Conservation (phyloP, 2,888 invertebrate species). For the Eurois occulta region DNA sequence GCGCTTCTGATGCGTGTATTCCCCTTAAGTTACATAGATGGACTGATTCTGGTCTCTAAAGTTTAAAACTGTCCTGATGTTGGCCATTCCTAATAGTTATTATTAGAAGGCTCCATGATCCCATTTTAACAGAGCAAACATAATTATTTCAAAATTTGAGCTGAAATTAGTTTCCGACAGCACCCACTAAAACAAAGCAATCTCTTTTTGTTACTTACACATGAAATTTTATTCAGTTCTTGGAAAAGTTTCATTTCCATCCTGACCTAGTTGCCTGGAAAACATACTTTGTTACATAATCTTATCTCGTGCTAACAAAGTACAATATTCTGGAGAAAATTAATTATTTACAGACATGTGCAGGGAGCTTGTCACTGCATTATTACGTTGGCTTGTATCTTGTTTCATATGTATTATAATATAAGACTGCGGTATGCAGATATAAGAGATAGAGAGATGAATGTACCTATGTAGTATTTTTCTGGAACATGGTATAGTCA, state of each 20-base stretch:
- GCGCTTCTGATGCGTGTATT: neutral
- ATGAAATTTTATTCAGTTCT: slow-evolving; percentile 41
- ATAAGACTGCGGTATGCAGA: slow-evolving; percentile 1
- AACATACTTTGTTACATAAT: slow-evolving; percentile 39
- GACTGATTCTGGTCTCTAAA: neutral
- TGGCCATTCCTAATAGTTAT: neutral
- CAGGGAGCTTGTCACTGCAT: slow-evolving; percentile 21
- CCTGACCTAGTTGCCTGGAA: slow-evolving; percentile 49
- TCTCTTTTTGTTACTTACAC: slow-evolving; percentile 14
- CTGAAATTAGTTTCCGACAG: neutral
- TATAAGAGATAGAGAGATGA: neutral
- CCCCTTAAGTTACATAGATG: neutral
- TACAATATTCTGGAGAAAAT: slow-evolving; percentile 29
- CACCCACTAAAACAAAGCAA: slow-evolving; percentile 8
- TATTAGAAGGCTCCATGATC: neutral
- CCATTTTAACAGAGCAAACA: neutral
- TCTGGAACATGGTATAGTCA: neutral
- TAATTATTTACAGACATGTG: slow-evolving; percentile 42
- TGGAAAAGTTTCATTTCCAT: slow-evolving; percentile 43
- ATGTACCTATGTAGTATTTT: neutral
- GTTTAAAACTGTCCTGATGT: neutral
- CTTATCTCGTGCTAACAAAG: slow-evolving; percentile 28
- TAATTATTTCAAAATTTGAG: neutral
- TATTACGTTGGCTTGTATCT: slow-evolving; percentile 17
- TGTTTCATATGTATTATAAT: neutral